These are phyloP conservation scores for Xestia xanthographa DNA, from an alignment of 2,888 invertebrate species.

Conservation along the genomic window DNA sequence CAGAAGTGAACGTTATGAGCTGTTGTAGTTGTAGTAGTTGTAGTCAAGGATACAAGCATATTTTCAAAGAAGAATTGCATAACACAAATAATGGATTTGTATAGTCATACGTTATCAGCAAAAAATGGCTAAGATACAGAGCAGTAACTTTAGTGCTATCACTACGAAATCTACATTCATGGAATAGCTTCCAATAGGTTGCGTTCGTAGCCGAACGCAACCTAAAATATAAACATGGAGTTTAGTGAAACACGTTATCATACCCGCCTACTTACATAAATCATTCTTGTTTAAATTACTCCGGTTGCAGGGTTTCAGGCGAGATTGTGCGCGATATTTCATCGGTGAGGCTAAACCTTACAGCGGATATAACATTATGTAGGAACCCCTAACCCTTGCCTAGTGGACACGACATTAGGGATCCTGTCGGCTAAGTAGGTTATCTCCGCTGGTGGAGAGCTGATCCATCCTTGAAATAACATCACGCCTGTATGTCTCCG, in stretches of 20 bases:
- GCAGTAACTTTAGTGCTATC: constrained; percentile 14
- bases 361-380: constrained; percentile 52
- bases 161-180: constrained; percentile 48
- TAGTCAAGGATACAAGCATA: background rate
- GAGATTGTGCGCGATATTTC: constrained; percentile 63
- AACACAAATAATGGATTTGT: background rate
- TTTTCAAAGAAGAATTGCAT: background rate
- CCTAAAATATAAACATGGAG: constrained; percentile 53
- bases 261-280: constrained; percentile 64
- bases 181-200: too few species aligned
- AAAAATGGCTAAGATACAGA: constrained; percentile 9
- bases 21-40: too few species aligned
- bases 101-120: background rate
- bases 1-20: too few species aligned
- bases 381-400: constrained; percentile 40
- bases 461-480: constrained; percentile 16
- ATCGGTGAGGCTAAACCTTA: constrained; percentile 52
- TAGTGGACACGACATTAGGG: constrained; percentile 47
- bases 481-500: background rate
- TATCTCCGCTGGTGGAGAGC: constrained; percentile 47
- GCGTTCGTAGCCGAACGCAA: constrained; percentile 30
- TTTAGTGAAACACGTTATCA: constrained; percentile 60
- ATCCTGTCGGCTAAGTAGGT: constrained; percentile 50
- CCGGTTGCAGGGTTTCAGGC: constrained; percentile 49
- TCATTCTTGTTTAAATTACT: constrained; percentile 66